These are phyloP conservation scores for Caretta caretta DNA, from an alignment of 2,113 vertebrate species.

Conservation along the genomic window DNA sequence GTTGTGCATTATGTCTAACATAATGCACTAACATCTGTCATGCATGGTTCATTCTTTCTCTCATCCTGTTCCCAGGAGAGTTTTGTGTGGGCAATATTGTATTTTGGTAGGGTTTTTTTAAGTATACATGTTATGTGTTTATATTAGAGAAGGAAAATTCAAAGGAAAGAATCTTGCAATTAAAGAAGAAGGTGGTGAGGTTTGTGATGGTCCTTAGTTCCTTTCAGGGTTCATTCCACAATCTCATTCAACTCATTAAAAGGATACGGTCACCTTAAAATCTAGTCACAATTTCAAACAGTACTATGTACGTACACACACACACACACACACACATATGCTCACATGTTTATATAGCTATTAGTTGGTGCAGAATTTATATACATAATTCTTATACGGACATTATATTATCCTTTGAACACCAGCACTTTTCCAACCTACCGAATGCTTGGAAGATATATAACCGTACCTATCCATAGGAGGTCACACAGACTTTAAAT, in stretches of 20 bases:
- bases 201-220: background rate
- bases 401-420: background rate
- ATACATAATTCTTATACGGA: background rate
- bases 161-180: background rate
- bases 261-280: background rate
- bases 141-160: background rate
- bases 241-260: background rate
- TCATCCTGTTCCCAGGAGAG: background rate
- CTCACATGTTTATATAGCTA: background rate
- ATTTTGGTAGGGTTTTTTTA: background rate
- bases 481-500: background rate
- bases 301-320: background rate
- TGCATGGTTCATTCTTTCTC: background rate
- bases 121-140: background rate
- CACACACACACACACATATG: background rate
- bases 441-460: background rate
- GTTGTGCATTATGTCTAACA: background rate
- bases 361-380: background rate
- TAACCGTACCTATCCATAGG: background rate
- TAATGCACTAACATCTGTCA: background rate
- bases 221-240: background rate
- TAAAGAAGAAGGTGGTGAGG: background rate
- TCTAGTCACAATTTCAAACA: background rate
- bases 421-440: background rate
- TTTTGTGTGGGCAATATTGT: background rate